Evolutionary conservation across 2,797 vertebrate species (phyloP).

Genomic region (Odontamblyopus rebecca): DNA sequence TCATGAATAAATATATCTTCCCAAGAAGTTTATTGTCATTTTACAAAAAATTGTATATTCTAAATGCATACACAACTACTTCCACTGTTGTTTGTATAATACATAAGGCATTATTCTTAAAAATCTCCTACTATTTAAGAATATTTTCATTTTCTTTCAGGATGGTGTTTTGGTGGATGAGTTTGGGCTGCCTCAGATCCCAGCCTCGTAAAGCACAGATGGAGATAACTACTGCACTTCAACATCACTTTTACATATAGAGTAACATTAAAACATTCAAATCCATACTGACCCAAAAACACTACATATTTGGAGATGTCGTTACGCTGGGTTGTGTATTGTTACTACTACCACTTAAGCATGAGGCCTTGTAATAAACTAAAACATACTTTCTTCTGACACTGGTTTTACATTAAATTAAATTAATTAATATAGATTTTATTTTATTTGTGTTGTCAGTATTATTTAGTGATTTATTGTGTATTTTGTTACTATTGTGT

Average conservation of each 20-base stretch:
- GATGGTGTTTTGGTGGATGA: constrained; percentile 97
- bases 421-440: constrained; percentile 16
- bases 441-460: constrained; percentile 43
- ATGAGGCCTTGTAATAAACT: constrained; percentile 66
- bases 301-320: constrained; percentile 45
- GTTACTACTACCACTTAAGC: constrained; percentile 64
- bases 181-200: constrained; percentile 96
- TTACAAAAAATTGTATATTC: neutral
- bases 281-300: constrained; percentile 64
- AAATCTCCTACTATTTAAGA: neutral
- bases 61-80: neutral
- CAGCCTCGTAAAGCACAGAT: constrained; percentile 84
- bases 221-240: constrained; percentile 58
- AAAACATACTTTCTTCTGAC: constrained; percentile 30
- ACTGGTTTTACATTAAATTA: constrained; percentile 26
- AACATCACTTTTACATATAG: constrained; percentile 74
- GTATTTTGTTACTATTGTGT: constrained; percentile 34
- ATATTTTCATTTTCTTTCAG: constrained; percentile 64
- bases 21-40: neutral
- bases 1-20: neutral
- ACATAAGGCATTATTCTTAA: neutral
- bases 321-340: constrained; percentile 53
- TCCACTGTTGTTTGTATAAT: neutral
- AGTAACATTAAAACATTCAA: constrained; percentile 75
- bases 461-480: constrained; percentile 23